A percentile compares a stretch with the other conserved stretches of the same genome.
phyloP scores from a whole-genome alignment of 2,797 vertebrate species.

The Hoplostethus atlanticus region DNA sequence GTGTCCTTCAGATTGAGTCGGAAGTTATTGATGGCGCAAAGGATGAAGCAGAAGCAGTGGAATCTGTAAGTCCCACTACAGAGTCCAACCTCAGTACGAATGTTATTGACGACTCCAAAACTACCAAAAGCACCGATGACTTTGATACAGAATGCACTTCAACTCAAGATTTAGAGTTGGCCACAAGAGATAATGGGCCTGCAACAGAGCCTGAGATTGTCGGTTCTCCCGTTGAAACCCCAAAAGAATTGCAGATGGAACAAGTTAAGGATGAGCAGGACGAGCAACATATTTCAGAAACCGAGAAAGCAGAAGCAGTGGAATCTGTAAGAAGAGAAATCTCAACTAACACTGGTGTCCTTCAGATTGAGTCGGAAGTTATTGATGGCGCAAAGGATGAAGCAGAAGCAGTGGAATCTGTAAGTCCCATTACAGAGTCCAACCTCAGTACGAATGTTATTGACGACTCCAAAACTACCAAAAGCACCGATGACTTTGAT shows the following conservation, averaged over 20 bases:
- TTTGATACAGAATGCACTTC: background rate
- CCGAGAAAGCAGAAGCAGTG: background rate
- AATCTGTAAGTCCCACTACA: background rate
- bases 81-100: conserved; percentile 9
- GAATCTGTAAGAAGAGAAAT: background rate
- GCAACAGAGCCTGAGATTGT: background rate
- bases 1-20: conserved; percentile 2
- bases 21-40: background rate
- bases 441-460: background rate
- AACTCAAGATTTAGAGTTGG: background rate
- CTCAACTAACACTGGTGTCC: background rate
- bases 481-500: background rate
- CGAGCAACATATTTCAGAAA: conserved; percentile 8
- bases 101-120: background rate
- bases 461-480: conserved; percentile 3
- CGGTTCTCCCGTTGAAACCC: conserved; percentile 20
- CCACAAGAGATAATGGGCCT: background rate
- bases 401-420: background rate
- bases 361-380: conserved; percentile 7
- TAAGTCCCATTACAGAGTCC: conserved; percentile 14
- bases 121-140: background rate
- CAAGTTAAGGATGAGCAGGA: conserved; percentile 35
- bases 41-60: conserved; percentile 6
- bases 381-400: conserved; percentile 11
- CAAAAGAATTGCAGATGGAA: conserved; percentile 20